Evolutionary conservation across 1,140 invertebrate species (phyloP).

Genomic region (Drosophila nasuta): DNA sequence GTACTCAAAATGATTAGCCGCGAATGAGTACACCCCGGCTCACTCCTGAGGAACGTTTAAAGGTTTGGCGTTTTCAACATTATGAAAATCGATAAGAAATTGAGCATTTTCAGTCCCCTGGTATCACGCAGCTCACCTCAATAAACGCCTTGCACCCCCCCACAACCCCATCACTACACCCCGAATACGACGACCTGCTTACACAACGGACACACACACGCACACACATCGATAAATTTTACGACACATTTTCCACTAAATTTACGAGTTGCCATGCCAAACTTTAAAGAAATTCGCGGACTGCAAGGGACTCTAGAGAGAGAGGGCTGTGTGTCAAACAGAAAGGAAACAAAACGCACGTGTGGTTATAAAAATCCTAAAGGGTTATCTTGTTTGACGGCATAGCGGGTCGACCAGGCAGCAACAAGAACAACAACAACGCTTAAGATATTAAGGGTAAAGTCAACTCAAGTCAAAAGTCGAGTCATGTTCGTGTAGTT

Average conservation of each 20-base stretch:
- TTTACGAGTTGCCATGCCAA: slow-evolving; percentile 60
- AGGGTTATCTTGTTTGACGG: slow-evolving; percentile 34
- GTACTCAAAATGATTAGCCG: slow-evolving; percentile 73
- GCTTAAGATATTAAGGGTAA: too few species aligned
- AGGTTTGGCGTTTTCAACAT: slow-evolving; percentile 27
- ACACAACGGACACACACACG: background rate
- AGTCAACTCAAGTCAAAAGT: background rate
- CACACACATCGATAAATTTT: slow-evolving; percentile 43
- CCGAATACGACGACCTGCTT: background rate
- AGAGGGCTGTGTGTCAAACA: background rate
- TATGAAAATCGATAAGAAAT: slow-evolving; percentile 62
- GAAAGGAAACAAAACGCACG: slow-evolving; percentile 43
- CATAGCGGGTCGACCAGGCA: background rate
- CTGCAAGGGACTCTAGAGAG: slow-evolving; percentile 1
- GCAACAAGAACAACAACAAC: background rate
- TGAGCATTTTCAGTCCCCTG: slow-evolving; percentile 32
- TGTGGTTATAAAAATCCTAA: slow-evolving; percentile 56
- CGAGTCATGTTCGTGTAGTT: too few species aligned
- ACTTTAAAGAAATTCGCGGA: slow-evolving; percentile 59
- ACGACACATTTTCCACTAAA: slow-evolving; percentile 59
- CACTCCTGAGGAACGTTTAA: background rate
- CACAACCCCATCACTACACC: too few species aligned
- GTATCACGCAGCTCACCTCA: slow-evolving; percentile 25
- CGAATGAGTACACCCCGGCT: slow-evolving; percentile 38
- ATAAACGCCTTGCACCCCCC: slow-evolving; percentile 21